Percentiles rank a stretch among this genome's conserved stretches.
Evolutionary conservation across 2,113 vertebrate genomes (phyloP).

Genomic region (Seriola rivoliana): DNA sequence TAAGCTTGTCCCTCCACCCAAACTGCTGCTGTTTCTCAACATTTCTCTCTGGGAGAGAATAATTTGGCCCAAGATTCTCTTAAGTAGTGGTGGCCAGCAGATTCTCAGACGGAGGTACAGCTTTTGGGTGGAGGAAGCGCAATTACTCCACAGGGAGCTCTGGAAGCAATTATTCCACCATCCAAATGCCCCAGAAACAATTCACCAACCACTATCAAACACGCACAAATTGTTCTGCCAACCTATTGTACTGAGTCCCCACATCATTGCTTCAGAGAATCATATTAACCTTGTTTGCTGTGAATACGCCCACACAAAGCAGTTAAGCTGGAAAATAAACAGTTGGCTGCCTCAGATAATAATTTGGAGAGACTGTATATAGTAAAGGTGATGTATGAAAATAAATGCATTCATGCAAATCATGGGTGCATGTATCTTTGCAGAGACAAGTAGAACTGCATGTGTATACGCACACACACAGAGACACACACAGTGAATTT

Average conservation of each 20-base stretch:
- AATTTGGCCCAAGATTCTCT: conserved; percentile 51
- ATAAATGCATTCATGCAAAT: not conserved
- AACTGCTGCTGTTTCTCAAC: conserved; percentile 36
- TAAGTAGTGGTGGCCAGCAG: conserved; percentile 60
- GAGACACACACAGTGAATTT: not conserved
- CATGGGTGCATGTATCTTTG: not conserved
- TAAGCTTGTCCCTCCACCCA: conserved; percentile 56
- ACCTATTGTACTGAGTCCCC: conserved; percentile 67
- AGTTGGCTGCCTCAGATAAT: conserved; percentile 51
- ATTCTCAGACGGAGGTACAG: conserved; percentile 67
- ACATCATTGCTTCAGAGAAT: conserved; percentile 57
- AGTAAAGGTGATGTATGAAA: conserved; percentile 39
- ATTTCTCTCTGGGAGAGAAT: conserved; percentile 51
- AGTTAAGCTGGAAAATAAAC: conserved; percentile 58
- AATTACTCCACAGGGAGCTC: conserved; percentile 81
- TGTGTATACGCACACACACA: not conserved
- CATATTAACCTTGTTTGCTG: conserved; percentile 62
- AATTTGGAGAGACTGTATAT: conserved; percentile 21
- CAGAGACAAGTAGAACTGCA: too few relatives aligned
- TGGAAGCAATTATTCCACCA: conserved; percentile 83
- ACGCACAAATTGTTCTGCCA: conserved; percentile 52
- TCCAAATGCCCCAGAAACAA: conserved; percentile 73
- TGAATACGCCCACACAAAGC: conserved; percentile 45
- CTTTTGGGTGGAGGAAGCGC: conserved; percentile 64
- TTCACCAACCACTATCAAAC: conserved; percentile 61